phyloP scores from a whole-genome alignment of 2,797 vertebrate genomes.

The Pipistrellus pipistrellus region DNA sequence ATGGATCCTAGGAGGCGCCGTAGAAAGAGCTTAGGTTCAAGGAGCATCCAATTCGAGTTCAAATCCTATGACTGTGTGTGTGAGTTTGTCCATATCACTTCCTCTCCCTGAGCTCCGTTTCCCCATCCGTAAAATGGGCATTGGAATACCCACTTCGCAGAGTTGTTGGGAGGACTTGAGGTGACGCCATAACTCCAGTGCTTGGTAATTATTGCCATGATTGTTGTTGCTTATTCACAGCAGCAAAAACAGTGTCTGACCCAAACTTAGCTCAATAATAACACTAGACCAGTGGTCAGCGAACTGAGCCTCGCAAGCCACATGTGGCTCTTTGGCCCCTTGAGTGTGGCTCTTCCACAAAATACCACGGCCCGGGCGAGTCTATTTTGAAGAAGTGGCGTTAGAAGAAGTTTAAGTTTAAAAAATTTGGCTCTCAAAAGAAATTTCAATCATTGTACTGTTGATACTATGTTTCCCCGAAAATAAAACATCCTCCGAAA shows the following conservation, averaged over 20 bases:
- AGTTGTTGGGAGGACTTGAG: too few species aligned
- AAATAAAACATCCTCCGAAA: too few species aligned
- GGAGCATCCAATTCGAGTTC: not conserved
- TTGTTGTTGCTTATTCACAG: not conserved
- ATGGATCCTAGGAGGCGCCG: not conserved
- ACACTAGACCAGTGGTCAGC: too few species aligned
- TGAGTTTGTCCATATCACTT: not conserved
- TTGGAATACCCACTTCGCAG: not conserved
- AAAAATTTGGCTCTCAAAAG: too few species aligned
- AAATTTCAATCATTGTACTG: too few species aligned
- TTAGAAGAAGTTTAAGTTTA: too few species aligned
- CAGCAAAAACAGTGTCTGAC: not conserved
- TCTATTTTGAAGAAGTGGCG: too few species aligned
- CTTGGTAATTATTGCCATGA: not conserved
- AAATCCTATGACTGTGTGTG: fast-evolving
- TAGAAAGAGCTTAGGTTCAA: not conserved
- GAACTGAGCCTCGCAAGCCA: too few species aligned
- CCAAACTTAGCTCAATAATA: not conserved
- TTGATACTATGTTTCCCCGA: too few species aligned
- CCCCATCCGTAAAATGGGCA: not conserved
- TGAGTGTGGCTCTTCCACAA: too few species aligned
- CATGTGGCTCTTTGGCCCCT: too few species aligned
- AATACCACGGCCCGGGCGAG: too few species aligned
- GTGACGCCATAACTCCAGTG: fast-evolving
- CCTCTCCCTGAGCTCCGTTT: not conserved